phyloP scores from a whole-genome alignment of 2,113 vertebrate genomes.

The Forbesichthys papilliferus region DNA sequence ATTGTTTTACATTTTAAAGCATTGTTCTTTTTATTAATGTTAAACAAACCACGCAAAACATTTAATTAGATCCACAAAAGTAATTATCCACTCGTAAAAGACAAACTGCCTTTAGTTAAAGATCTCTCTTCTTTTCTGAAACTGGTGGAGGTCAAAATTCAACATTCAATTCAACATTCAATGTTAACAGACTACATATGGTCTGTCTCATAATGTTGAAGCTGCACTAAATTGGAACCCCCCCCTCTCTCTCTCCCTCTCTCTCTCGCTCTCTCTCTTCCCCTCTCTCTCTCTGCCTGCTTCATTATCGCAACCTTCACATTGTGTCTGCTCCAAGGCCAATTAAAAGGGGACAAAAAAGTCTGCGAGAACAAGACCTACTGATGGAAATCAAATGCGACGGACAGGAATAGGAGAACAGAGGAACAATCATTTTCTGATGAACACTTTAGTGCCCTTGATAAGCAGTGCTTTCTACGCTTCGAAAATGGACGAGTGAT shows the following conservation, averaged over 20 bases:
- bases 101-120: too few relatives aligned
- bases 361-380: conserved; percentile 58
- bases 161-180: conserved; percentile 14
- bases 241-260: background rate
- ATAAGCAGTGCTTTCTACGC: conserved; percentile 45
- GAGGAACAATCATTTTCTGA: conserved; percentile 57
- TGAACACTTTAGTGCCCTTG: conserved; percentile 55
- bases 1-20: too few relatives aligned
- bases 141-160: too few relatives aligned
- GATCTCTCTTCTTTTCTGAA: too few relatives aligned
- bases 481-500: conserved; percentile 30
- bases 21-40: too few relatives aligned
- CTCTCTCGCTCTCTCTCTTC: background rate
- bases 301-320: conserved; percentile 60
- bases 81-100: too few relatives aligned
- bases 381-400: conserved; percentile 69
- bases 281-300: conserved; percentile 24
- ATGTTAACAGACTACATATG: conserved; percentile 41
- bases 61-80: too few relatives aligned
- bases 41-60: too few relatives aligned
- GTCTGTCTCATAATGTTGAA: conserved; percentile 23
- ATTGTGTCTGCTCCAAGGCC: conserved; percentile 63
- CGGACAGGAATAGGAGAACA: conserved; percentile 51
- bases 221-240: conserved; percentile 53
- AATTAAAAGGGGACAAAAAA: conserved; percentile 56